A percentile compares a stretch with the other conserved stretches of the same genome.
phyloP scores from a whole-genome alignment of 2,113 vertebrate species.

The Cyanoramphus novaezelandiae region DNA sequence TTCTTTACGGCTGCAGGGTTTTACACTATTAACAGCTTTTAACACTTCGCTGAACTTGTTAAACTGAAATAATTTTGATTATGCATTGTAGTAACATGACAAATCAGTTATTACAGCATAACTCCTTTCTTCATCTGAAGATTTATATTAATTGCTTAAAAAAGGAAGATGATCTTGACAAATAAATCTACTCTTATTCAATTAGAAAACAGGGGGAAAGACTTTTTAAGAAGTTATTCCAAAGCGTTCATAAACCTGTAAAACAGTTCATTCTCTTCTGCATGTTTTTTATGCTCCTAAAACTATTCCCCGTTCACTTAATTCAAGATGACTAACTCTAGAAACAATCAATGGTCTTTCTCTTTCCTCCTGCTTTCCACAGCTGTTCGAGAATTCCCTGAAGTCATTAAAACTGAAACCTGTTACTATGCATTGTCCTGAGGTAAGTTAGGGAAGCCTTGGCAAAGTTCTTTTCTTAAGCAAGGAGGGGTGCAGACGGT shows the following conservation, averaged over 20 bases:
- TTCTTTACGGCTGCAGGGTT: background rate
- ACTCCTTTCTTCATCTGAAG: constrained; percentile 1
- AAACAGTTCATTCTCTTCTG: background rate
- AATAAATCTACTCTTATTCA: background rate
- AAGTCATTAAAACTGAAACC: background rate
- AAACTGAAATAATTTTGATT: constrained; percentile 56
- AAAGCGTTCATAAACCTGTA: background rate
- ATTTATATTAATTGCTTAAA: background rate
- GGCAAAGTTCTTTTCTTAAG: background rate
- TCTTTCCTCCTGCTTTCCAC: background rate
- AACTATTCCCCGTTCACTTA: background rate
- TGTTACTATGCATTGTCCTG: background rate
- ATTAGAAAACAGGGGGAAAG: background rate
- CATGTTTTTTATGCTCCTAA: background rate
- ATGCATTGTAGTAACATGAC: constrained; percentile 32
- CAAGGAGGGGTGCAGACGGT: background rate
- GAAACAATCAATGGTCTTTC: background rate
- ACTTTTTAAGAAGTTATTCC: background rate
- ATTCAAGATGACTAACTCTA: background rate
- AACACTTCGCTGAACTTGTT: constrained; percentile 44
- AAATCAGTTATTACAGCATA: constrained; percentile 24
- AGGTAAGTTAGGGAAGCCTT: background rate
- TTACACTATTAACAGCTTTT: constrained; percentile 38
- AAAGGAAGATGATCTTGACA: background rate
- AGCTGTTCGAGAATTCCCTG: background rate